These are phyloP conservation scores for Anthophora plumipes DNA, from an alignment of 2,888 invertebrate species.

Conservation along the genomic window DNA sequence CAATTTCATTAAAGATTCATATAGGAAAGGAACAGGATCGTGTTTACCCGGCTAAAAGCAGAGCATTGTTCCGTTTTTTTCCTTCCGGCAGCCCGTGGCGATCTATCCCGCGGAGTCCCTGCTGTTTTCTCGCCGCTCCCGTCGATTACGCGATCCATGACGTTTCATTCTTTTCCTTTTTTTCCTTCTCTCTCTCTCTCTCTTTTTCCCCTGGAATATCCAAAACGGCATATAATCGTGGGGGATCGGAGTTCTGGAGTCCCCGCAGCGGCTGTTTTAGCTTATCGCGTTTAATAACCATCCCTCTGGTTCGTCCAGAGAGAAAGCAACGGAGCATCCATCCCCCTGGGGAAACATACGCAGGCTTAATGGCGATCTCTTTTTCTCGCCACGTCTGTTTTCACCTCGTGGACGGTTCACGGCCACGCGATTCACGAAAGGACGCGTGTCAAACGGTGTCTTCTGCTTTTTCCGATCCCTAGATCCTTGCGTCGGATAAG, in stretches of 20 bases:
- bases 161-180: constrained; percentile 56
- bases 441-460: constrained; percentile 7
- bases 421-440: neutral
- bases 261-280: constrained; percentile 78
- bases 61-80: constrained; percentile 47
- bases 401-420: constrained; percentile 45
- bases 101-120: constrained; percentile 13
- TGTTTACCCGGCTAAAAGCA: constrained; percentile 81
- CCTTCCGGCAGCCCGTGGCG: constrained; percentile 21
- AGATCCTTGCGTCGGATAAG: constrained; percentile 10
- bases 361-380: constrained; percentile 82
- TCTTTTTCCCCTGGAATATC: constrained; percentile 22
- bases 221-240: constrained; percentile 33
- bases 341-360: constrained; percentile 79
- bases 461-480: constrained; percentile 7
- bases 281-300: constrained; percentile 82
- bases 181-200: too few species aligned
- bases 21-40: neutral
- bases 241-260: constrained; percentile 13
- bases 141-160: constrained; percentile 32
- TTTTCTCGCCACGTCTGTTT: constrained; percentile 77
- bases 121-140: constrained; percentile 31
- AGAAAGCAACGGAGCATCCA: constrained; percentile 65
- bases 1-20: constrained; percentile 28
- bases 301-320: constrained; percentile 51